A percentile compares a stretch with the other conserved stretches of the same genome.
These are phyloP conservation scores for Anguilla marmorata DNA, from an alignment of 2,797 vertebrate species.

Conservation along the genomic window DNA sequence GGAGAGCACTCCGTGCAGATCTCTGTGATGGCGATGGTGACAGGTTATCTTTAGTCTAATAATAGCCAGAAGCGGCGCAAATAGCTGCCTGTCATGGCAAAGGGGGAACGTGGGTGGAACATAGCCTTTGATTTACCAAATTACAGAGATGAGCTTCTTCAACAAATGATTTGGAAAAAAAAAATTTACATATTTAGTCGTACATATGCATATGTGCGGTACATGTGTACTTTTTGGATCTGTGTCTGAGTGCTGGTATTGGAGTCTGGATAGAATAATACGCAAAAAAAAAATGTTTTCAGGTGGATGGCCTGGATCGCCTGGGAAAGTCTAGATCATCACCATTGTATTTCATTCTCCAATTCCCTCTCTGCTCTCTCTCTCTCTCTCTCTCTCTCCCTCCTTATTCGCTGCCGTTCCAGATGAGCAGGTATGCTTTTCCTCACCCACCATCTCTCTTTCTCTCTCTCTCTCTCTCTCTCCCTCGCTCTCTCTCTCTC, in stretches of 20 bases:
- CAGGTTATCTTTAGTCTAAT: conserved; percentile 19
- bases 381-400: not conserved
- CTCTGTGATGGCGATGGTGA: not conserved
- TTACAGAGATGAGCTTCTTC: not conserved
- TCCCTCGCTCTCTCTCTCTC: too few species aligned
- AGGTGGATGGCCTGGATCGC: not conserved
- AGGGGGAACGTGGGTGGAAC: not conserved
- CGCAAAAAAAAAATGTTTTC: not conserved
- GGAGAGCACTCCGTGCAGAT: not conserved
- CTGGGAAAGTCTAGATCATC: not conserved
- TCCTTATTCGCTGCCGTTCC: conserved; percentile 25
- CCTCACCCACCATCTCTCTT: not conserved
- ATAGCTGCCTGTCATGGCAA: not conserved
- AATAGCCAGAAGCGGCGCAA: conserved; percentile 3
- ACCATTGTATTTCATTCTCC: too few species aligned
- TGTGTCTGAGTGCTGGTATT: not conserved
- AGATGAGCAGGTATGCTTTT: conserved; percentile 13
- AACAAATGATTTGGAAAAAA: not conserved
- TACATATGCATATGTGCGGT: not conserved
- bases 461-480: not conserved
- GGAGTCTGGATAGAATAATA: not conserved
- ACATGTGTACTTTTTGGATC: not conserved
- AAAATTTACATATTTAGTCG: not conserved
- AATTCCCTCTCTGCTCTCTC: not conserved
- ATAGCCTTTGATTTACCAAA: conserved; percentile 9